Evolutionary conservation across 2,888 invertebrate species (phyloP).

Genomic region (Coecobrya sp.): DNA sequence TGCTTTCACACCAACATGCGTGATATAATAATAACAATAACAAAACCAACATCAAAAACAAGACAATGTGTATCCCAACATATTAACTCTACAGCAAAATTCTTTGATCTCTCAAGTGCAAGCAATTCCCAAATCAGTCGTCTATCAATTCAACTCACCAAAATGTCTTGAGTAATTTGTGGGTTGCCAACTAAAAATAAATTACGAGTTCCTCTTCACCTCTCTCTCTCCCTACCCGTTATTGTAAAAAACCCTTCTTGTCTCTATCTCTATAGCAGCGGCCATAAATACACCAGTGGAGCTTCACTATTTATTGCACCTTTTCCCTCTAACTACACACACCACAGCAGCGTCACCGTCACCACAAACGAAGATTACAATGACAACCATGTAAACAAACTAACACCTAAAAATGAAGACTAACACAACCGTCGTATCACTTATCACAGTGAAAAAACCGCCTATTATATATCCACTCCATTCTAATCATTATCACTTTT

Average conservation of each 20-base stretch:
- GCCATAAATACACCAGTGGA: background rate
- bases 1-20: background rate
- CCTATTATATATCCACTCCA: background rate
- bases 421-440: background rate
- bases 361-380: too few relatives aligned
- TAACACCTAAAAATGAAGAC: background rate
- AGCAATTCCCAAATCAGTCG: slow-evolving; percentile 50
- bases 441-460: background rate
- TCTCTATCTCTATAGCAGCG: background rate
- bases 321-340: too few relatives aligned
- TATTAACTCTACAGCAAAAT: background rate
- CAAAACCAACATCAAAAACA: background rate
- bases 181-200: slow-evolving; percentile 7
- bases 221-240: background rate
- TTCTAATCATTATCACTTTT: background rate
- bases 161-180: slow-evolving; percentile 41
- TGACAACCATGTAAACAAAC: background rate
- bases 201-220: background rate
- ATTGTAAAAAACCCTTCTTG: too few relatives aligned
- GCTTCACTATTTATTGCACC: background rate
- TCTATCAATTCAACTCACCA: slow-evolving; percentile 32
- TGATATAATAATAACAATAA: background rate
- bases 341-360: too few relatives aligned
- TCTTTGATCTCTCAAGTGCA: slow-evolving; percentile 37
- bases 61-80: background rate